Percentiles rank a stretch among this genome's conserved stretches.
Evolutionary conservation across 2,113 vertebrate genomes (phyloP).

Genomic region (Phoxinus phoxinus): DNA sequence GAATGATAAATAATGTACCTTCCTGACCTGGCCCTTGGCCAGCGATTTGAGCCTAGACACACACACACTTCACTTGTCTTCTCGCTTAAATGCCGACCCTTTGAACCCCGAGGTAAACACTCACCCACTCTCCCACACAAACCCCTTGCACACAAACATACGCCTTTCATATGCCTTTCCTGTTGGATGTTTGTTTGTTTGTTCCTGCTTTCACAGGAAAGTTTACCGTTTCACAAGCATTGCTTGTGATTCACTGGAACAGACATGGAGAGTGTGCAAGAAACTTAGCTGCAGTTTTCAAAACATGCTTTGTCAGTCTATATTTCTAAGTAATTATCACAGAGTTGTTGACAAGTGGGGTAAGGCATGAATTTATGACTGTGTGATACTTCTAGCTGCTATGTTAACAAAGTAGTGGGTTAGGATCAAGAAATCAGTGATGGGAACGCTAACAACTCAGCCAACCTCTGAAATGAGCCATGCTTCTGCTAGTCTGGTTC

Average conservation of each 20-base stretch:
- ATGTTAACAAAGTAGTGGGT: constrained; percentile 40
- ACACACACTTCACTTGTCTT: not conserved
- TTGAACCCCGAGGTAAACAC: constrained; percentile 46
- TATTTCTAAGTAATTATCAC: constrained; percentile 59
- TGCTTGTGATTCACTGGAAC: constrained; percentile 68
- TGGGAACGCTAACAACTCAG: not conserved
- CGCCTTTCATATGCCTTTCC: constrained; percentile 35
- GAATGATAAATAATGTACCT: constrained; percentile 33
- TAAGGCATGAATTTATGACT: constrained; percentile 53
- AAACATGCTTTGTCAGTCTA: constrained; percentile 66
- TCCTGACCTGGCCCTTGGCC: constrained; percentile 23
- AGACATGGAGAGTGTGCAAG: constrained; percentile 68
- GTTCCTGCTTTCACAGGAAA: constrained; percentile 62
- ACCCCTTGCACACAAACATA: not conserved
- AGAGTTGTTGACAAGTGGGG: constrained; percentile 63
- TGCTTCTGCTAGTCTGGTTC: not conserved
- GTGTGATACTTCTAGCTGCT: constrained; percentile 46
- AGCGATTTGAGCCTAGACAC: not conserved
- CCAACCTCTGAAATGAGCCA: not conserved
- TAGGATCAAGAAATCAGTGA: constrained; percentile 10
- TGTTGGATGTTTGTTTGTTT: constrained; percentile 60
- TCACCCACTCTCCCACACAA: constrained; percentile 46
- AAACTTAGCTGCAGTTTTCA: constrained; percentile 60
- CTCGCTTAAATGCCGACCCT: not conserved
- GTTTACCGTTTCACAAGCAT: constrained; percentile 69